These are phyloP conservation scores for Psammodynastes pulverulentus DNA, from an alignment of 2,113 vertebrate species.

Conservation along the genomic window DNA sequence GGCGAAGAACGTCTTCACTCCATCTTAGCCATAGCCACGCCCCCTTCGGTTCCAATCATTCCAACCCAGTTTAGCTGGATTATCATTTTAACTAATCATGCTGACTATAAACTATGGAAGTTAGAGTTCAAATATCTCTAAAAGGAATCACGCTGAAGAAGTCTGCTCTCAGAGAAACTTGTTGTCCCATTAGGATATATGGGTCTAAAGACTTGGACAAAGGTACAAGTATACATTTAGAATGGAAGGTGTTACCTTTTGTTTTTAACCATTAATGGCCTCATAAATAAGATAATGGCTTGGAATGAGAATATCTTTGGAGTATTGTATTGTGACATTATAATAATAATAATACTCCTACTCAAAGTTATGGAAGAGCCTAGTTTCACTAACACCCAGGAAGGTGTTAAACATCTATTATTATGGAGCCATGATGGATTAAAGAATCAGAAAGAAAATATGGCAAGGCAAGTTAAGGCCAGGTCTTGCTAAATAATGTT, in stretches of 20 bases:
- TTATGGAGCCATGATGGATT: neutral
- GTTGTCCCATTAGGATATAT: neutral
- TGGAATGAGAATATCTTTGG: conserved; percentile 8
- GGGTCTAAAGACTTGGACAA: neutral
- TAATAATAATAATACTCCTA: conserved; percentile 26
- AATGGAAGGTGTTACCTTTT: conserved; percentile 9
- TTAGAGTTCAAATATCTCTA: neutral
- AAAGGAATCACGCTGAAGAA: neutral
- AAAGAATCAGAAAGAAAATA: neutral
- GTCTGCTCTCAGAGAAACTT: neutral
- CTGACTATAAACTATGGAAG: neutral
- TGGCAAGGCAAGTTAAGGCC: neutral
- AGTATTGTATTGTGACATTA: conserved; percentile 24
- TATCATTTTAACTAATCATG: neutral
- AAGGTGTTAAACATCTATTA: conserved; percentile 7
- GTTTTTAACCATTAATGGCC: conserved; percentile 11
- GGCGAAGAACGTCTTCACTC: too few species aligned
- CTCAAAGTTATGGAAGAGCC: neutral
- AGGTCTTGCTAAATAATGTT: neutral
- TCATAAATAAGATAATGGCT: conserved; percentile 21
- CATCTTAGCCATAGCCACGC: too few species aligned
- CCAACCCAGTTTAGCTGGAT: neutral
- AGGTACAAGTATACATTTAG: neutral
- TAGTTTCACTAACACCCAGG: conserved; percentile 26
- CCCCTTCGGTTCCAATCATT: neutral